These are phyloP conservation scores for Meandrusa payeni DNA, from an alignment of 2,888 invertebrate species.

Conservation along the genomic window DNA sequence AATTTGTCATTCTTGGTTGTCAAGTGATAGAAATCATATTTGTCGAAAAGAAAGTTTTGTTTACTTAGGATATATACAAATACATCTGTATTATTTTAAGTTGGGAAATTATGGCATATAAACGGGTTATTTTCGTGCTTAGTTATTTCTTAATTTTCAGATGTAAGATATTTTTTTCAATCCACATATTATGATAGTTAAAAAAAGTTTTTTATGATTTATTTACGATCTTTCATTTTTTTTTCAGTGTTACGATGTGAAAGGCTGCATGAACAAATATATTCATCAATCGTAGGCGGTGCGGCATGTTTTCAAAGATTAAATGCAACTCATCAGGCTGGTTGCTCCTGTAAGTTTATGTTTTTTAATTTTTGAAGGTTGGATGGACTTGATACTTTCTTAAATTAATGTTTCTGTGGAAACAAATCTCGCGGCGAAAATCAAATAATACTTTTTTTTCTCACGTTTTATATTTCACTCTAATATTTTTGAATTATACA, in stretches of 20 bases:
- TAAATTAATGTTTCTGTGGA: no score
- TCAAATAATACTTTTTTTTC: no score
- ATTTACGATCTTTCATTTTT: background rate
- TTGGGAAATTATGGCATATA: constrained; percentile 1
- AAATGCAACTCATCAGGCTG: constrained; percentile 97
- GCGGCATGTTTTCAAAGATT: constrained; percentile 93
- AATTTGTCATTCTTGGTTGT: no score
- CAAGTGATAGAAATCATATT: no score
- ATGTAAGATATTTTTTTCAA: no score
- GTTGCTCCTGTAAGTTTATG: constrained; percentile 92
- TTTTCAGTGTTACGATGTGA: constrained; percentile 68
- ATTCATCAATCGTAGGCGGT: constrained; percentile 85
- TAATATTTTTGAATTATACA: no score
- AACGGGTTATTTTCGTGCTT: constrained; percentile 2
- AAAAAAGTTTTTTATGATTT: no score
- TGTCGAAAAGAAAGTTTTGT: background rate
- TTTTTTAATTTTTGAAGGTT: no score
- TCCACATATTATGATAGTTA: no score
- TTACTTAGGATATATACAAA: background rate
- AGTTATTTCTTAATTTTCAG: constrained; percentile 2
- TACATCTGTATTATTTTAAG: background rate
- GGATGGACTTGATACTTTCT: no score
- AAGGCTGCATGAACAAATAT: constrained; percentile 90
- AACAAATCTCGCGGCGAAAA: no score
- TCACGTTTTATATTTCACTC: no score